phyloP scores from a whole-genome alignment of 2,113 vertebrate species.

The human (Homo sapiens) region GRCh38 chrX:31160001-31160500 shows the following conservation, averaged over 20 bases:
- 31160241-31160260: background rate
- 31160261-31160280: background rate
- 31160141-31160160: background rate
- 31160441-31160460: background rate
- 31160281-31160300: conserved; percentile 13
- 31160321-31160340: background rate
- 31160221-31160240: background rate
- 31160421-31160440: background rate
- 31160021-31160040: background rate
- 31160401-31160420: background rate
- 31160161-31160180: background rate
- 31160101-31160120: background rate
- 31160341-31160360: background rate
- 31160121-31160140: background rate
- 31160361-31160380: background rate
- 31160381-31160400: conserved; percentile 33
- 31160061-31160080: background rate
- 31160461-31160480: background rate
- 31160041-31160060: background rate
- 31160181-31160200: background rate
- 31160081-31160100: background rate
- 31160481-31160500: background rate
- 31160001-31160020: background rate
- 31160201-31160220: background rate
- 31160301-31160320: background rate